Evolutionary conservation across 2,113 vertebrate species (phyloP).

Genomic region (Laticauda laticaudata): DNA sequence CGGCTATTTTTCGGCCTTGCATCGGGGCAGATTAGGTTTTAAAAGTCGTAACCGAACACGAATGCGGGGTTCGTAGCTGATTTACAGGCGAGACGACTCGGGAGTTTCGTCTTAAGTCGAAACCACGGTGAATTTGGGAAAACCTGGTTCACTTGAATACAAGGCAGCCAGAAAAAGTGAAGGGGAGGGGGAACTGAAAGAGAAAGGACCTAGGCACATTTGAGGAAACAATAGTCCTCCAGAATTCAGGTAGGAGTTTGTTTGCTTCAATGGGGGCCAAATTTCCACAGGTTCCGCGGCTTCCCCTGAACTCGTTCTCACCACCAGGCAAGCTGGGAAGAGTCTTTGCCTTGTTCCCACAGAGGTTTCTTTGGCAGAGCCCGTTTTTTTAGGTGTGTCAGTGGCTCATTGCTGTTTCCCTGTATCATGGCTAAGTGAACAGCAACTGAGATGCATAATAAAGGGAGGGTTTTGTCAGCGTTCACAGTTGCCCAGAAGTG

Average conservation of each 20-base stretch:
- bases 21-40: not conserved
- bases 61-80: not conserved
- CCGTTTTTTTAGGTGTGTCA: not conserved
- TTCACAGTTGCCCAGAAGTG: not conserved
- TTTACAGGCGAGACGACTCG: not conserved
- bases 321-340: not conserved
- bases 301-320: not conserved
- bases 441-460: not conserved
- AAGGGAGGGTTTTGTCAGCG: not conserved
- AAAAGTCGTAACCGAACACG: not conserved
- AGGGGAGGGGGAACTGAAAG: not conserved
- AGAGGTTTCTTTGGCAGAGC: not conserved
- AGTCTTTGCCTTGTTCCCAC: not conserved
- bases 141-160: not conserved
- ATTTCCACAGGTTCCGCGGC: not conserved
- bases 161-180: not conserved
- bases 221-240: not conserved
- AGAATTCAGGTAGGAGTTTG: not conserved
- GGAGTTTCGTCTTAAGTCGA: not conserved
- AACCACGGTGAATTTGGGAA: not conserved
- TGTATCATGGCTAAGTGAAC: not conserved
- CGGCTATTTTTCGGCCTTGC: not conserved
- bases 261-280: not conserved
- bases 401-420: not conserved
- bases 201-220: not conserved